phyloP scores from a whole-genome alignment of 2,888 invertebrate species.

The Prosapia bicincta region DNA sequence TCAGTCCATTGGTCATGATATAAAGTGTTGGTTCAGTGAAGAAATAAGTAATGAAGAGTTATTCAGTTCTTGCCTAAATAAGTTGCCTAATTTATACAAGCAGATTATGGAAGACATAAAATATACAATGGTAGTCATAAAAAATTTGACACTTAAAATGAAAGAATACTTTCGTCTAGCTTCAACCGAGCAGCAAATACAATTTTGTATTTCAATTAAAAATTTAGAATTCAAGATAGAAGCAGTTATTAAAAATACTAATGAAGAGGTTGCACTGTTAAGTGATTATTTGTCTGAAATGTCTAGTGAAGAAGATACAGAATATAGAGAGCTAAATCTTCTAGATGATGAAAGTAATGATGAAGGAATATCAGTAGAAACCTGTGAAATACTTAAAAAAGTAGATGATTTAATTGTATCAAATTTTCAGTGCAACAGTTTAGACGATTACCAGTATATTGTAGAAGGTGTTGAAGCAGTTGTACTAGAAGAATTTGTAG shows the following conservation, averaged over 20 bases:
- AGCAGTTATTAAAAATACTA: background rate
- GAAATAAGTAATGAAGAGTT: slow-evolving; percentile 4
- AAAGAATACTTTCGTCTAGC: background rate
- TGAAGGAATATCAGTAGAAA: background rate
- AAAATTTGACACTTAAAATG: background rate
- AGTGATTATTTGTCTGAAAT: too few relatives aligned
- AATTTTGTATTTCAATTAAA: background rate
- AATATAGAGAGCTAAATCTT: background rate
- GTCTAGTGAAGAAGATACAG: background rate
- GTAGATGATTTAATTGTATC: background rate
- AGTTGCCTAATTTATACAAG: background rate
- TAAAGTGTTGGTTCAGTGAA: slow-evolving; percentile 2
- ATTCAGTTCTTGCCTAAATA: background rate
- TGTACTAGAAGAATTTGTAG: background rate
- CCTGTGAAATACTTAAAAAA: background rate
- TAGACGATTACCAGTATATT: background rate
- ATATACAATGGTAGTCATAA: background rate
- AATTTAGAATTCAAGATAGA: background rate
- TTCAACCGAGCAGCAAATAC: background rate
- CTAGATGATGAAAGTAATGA: background rate
- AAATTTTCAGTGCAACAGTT: background rate
- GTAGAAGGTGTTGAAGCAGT: background rate
- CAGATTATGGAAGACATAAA: background rate
- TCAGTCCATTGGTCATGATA: slow-evolving; percentile 17
- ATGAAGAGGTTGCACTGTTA: background rate